Evolutionary conservation across 35 echinoderm and acorn worm genomes (phyloP).

Genomic region (Ophioderma brevispina): DNA sequence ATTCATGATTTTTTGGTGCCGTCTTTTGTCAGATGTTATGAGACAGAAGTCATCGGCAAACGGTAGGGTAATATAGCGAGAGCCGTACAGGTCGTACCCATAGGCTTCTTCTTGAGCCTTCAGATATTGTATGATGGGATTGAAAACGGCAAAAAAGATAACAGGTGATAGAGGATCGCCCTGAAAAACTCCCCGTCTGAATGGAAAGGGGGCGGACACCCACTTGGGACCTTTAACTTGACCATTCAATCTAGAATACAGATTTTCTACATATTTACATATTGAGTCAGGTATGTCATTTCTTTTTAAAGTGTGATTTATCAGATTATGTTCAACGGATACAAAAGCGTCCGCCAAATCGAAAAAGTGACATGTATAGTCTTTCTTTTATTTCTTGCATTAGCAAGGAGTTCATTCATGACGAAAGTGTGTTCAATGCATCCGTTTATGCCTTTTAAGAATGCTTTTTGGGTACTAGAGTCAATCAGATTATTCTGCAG

Average conservation of each 20-base stretch:
- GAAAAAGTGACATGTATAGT: constrained; percentile 49
- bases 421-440: constrained; percentile 51
- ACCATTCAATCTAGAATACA: constrained; percentile 41
- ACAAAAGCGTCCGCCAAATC: constrained; percentile 46
- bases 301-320: constrained; percentile 13
- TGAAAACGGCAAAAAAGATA: constrained; percentile 37
- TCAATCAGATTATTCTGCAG: constrained; percentile 25
- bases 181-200: constrained; percentile 56
- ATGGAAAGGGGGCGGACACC: constrained; percentile 19
- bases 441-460: constrained; percentile 48
- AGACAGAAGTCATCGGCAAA: constrained; percentile 66
- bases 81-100: constrained; percentile 41
- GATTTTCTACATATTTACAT: constrained; percentile 20
- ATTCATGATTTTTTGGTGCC: constrained; percentile 43
- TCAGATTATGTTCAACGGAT: constrained; percentile 51
- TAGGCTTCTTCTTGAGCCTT: constrained; percentile 4
- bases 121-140: constrained; percentile 42
- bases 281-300: constrained; percentile 12
- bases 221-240: constrained; percentile 23
- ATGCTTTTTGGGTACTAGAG: constrained; percentile 27
- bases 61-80: constrained; percentile 39
- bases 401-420: constrained; percentile 46
- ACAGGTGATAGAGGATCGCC: constrained; percentile 55
- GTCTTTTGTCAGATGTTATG: constrained; percentile 34
- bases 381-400: constrained; percentile 38